These are phyloP conservation scores for Megastigmus dorsalis DNA, from an alignment of 2,888 invertebrate species.

Conservation along the genomic window DNA sequence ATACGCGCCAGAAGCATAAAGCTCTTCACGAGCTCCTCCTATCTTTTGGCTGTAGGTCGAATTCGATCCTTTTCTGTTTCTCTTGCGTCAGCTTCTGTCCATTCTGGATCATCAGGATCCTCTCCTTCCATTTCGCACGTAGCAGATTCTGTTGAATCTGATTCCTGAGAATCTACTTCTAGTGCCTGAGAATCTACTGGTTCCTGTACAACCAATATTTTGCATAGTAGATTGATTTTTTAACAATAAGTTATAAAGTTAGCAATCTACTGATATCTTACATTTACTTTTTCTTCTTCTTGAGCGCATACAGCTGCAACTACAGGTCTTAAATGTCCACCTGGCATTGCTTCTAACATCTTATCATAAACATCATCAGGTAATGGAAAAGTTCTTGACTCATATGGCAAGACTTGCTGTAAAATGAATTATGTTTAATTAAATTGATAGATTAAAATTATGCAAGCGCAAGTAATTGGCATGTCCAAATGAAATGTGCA, in stretches of 20 bases:
- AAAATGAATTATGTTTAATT: conserved; percentile 8
- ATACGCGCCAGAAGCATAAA: conserved; percentile 55
- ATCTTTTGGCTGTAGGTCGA: conserved; percentile 73
- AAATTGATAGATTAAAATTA: too few species aligned
- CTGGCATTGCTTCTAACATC: conserved; percentile 84
- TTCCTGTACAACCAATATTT: conserved; percentile 63
- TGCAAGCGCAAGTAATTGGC: too few species aligned
- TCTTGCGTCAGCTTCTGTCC: conserved; percentile 79
- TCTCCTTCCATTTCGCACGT: conserved; percentile 79
- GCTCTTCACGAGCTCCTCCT: conserved; percentile 66
- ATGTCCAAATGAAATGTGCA: too few species aligned
- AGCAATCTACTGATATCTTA: conserved; percentile 57
- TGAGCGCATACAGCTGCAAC: conserved; percentile 67
- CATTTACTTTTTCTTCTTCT: conserved; percentile 70
- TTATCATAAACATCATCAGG: conserved; percentile 81
- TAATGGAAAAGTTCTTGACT: conserved; percentile 85
- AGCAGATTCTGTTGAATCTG: conserved; percentile 77
- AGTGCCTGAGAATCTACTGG: conserved; percentile 75
- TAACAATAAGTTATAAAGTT: not conserved
- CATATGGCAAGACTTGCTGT: conserved; percentile 83
- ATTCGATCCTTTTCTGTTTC: conserved; percentile 73
- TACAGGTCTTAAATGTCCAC: conserved; percentile 76
- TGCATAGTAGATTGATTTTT: not conserved
- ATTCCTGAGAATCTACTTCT: conserved; percentile 75
- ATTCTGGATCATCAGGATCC: conserved; percentile 91